Evolutionary conservation across 2,888 invertebrate genomes (phyloP), one percentile per base, ranked within the genome.

Genomic region (Dicyrtomina minuta): DNA sequence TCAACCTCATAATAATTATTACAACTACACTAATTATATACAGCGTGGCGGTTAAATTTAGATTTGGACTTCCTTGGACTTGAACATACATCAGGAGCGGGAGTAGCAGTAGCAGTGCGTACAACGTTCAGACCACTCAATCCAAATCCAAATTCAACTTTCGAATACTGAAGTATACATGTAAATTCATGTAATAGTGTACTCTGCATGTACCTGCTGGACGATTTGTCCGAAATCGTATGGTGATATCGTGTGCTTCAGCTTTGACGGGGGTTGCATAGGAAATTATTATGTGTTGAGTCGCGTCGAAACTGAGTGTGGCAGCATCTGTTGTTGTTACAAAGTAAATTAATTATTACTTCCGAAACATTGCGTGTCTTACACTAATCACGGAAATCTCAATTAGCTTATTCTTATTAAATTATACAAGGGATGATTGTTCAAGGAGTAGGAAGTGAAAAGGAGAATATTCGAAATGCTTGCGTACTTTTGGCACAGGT

Each of bases 201-300:
- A n/a, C n/a, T n/a, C n/a, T n/a, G n/a, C n/a, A n/a, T 49, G 15
- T 51, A 64, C 64, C 64, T 53, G 64, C 49, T 17, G 64, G 64
- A 39, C 64, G 64, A 64, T 49, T 51, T 12, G 64, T 51, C 24
- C 64, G 51, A 27, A 64, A 64, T 66, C 96, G 85, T 61, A 96
- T 84, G 51, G 91, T 86, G 70, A 96, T 85, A 80, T 96, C 94
- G 81, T 96, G 96, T 0, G 93, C 93, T 82, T 96, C 93, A 0
- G 94, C 91, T 81, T 83, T 84, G 72, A 90, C 90, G 72, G 90
- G 90, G n/a, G 88, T 87, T 68, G 90, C 79, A 75, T 83, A 83
- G 58, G 88, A 84, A 5, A 92, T 88, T 44, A 89, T 88, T 84
- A 96, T 87, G 80, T 92, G 92, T 81, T 96, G 93, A 26, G 90